phyloP scores from a whole-genome alignment of 2,888 invertebrate genomes.

The Bimastos eiseni region DNA sequence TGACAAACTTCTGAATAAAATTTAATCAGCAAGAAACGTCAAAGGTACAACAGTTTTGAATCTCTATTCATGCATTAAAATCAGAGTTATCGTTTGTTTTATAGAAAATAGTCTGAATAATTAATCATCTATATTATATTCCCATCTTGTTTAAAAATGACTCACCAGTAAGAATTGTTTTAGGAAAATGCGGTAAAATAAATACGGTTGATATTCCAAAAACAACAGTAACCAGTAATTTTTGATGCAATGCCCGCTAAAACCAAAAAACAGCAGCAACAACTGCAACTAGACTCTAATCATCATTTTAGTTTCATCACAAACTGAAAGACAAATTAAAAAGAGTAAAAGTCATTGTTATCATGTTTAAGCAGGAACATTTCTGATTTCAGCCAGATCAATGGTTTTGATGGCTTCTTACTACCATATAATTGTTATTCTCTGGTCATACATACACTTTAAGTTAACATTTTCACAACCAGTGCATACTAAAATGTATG shows the following conservation, averaged over 20 bases:
- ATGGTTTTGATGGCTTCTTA: no score
- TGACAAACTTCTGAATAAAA: neutral
- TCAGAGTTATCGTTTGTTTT: neutral
- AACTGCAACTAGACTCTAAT: neutral
- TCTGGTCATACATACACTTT: no score
- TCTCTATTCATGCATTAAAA: neutral
- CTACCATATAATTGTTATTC: no score
- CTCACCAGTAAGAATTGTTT: slow-evolving; percentile 27
- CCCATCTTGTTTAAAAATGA: neutral
- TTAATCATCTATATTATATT: neutral
- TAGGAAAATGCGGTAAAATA: slow-evolving; percentile 28
- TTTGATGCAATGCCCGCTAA: slow-evolving; percentile 24
- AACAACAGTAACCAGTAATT: slow-evolving; percentile 22
- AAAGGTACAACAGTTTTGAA: neutral
- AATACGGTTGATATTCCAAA: slow-evolving; percentile 33
- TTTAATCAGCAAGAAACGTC: neutral
- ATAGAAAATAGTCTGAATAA: neutral
- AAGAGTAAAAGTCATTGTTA: no score
- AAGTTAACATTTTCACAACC: no score
- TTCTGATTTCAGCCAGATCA: no score
- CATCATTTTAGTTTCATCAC: neutral
- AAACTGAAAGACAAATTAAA: neutral
- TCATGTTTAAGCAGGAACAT: no score
- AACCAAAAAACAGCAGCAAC: neutral
- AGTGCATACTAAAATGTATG: no score